Conservation (phyloP, 2,113 vertebrate species). For the Theropithecus gelada region DNA sequence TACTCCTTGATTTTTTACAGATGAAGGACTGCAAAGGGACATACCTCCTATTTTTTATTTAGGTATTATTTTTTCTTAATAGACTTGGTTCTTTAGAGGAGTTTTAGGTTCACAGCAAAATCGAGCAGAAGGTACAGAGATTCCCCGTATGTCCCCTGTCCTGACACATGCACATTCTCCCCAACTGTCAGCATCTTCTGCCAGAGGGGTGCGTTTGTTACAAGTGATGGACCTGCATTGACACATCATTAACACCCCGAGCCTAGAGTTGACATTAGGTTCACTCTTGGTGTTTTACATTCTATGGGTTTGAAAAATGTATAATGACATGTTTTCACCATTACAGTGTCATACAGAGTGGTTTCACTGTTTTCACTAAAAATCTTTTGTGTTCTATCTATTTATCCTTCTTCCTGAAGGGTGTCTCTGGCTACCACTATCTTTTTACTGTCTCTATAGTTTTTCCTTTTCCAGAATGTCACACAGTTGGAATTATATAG, state of each 20-base stretch:
- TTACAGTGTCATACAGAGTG: background rate
- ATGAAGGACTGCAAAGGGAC: background rate
- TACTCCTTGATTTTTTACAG: background rate
- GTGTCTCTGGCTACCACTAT: no score
- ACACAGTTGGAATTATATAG: background rate
- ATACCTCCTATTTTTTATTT: background rate
- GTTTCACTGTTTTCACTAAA: background rate
- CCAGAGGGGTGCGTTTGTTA: background rate
- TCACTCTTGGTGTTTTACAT: background rate
- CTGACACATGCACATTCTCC: background rate
- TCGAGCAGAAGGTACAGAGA: background rate
- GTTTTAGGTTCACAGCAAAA: background rate
- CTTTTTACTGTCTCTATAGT: background rate
- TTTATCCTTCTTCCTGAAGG: no score
- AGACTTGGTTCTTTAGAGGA: background rate
- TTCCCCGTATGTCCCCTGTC: background rate
- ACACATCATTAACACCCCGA: background rate
- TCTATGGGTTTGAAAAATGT: background rate
- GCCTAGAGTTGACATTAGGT: background rate
- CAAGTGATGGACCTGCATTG: background rate
- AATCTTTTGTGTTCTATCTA: background rate
- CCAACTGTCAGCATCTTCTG: background rate
- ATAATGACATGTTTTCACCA: background rate
- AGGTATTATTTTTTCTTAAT: background rate
- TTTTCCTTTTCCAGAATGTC: background rate